phyloP scores from a whole-genome alignment of 2,113 vertebrate species.

The Gnathonemus longibarbis region DNA sequence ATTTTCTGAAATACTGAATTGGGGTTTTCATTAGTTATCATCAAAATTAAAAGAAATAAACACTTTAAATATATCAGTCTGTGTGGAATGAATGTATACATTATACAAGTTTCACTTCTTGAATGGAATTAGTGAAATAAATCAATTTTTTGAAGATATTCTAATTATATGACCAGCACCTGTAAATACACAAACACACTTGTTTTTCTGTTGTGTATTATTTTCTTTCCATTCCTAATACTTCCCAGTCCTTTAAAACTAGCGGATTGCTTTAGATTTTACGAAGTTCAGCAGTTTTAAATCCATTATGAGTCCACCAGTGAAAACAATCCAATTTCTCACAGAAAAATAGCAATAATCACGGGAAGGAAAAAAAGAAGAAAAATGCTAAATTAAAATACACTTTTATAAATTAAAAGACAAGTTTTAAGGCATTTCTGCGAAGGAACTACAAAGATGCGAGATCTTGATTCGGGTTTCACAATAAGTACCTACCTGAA shows the following conservation, averaged over 20 bases:
- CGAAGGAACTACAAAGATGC: neutral
- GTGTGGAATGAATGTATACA: no score
- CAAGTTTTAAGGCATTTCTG: neutral
- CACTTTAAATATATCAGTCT: no score
- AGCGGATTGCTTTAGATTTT: neutral
- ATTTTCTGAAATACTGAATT: no score
- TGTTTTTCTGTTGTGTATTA: neutral
- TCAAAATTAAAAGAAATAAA: no score
- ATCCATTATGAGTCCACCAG: neutral
- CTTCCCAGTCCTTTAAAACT: neutral
- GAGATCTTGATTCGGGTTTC: neutral
- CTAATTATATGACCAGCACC: no score
- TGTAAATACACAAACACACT: neutral
- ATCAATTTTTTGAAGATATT: no score
- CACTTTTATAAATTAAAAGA: no score
- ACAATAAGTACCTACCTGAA: neutral
- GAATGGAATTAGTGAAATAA: no score
- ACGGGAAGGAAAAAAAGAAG: neutral
- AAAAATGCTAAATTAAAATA: no score
- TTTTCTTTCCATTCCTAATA: neutral
- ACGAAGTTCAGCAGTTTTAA: neutral
- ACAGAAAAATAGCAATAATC: neutral
- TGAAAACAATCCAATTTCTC: neutral
- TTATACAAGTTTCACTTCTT: no score
- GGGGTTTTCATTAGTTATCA: no score